Percentiles rank a stretch among this genome's conserved stretches.
Conservation (phyloP, 2,888 invertebrate species). For the Caenorhabditis uteleia region DNA sequence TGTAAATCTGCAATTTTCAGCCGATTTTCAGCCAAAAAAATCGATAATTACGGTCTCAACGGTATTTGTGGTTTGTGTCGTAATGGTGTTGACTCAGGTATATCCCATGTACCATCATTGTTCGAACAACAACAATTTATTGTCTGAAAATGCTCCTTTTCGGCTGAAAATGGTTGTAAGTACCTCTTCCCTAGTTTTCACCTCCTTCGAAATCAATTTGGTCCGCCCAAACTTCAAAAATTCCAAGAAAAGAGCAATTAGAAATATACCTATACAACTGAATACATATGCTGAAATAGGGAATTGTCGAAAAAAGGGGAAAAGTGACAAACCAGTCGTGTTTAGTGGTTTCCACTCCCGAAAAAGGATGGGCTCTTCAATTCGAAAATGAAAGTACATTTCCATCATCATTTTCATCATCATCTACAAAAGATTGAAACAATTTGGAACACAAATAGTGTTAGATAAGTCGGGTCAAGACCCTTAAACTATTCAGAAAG, state of each 20-base stretch:
- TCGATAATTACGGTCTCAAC: neutral
- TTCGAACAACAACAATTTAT: conserved; percentile 37
- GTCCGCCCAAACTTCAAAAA: conserved; percentile 39
- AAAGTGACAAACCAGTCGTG: conserved; percentile 31
- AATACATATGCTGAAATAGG: conserved; percentile 58
- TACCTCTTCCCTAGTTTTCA: neutral
- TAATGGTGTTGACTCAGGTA: conserved; percentile 26
- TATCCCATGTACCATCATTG: conserved; percentile 26
- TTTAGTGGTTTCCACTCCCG: conserved; percentile 55
- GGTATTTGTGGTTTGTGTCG: no score
- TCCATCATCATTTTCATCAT: conserved; percentile 59
- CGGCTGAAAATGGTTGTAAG: neutral
- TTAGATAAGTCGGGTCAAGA: neutral
- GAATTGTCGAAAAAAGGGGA: no score
- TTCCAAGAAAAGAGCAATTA: conserved; percentile 52
- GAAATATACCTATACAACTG: conserved; percentile 54
- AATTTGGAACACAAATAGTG: neutral
- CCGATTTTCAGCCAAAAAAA: conserved; percentile 1
- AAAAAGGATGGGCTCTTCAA: conserved; percentile 58
- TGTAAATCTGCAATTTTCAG: neutral
- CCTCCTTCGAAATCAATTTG: conserved; percentile 6
- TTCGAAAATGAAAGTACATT: conserved; percentile 67
- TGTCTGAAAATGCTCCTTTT: no score
- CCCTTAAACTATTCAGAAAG: neutral
- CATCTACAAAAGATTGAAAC: neutral